Evolutionary conservation across 2,888 invertebrate genomes (phyloP).

Genomic region (Drosophila rellima): DNA sequence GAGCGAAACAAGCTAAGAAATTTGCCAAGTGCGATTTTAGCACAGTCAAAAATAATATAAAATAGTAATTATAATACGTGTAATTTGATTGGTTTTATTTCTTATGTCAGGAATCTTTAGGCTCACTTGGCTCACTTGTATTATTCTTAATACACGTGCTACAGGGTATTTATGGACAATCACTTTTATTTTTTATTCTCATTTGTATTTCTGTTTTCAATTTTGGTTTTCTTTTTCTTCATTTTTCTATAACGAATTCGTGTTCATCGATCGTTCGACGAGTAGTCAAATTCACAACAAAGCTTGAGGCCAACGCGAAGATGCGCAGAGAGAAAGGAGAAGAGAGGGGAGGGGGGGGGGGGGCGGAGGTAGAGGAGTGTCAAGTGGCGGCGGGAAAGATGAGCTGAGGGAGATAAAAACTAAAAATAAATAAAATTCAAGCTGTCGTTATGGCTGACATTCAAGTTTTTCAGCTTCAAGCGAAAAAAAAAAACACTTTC

Average conservation of each 20-base stretch:
- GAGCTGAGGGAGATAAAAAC: not conserved
- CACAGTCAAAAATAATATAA: too few species aligned
- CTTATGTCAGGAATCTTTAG: too few species aligned
- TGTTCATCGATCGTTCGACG: slow-evolving; percentile 58
- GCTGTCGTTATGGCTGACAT: slow-evolving; percentile 52
- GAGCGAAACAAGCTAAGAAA: too few species aligned
- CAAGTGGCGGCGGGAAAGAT: not conserved
- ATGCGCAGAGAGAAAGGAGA: slow-evolving; percentile 3
- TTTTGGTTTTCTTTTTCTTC: slow-evolving; percentile 4
- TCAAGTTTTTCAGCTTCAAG: slow-evolving; percentile 68
- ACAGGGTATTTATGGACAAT: slow-evolving; percentile 19
- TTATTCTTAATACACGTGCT: not conserved
- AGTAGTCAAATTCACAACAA: slow-evolving; percentile 37
- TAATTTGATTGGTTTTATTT: too few species aligned
- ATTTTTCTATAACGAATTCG: slow-evolving; percentile 35
- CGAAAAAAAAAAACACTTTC: slow-evolving; percentile 80
- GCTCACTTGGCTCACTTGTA: too few species aligned
- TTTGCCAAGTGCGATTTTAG: too few species aligned
- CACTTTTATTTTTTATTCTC: not conserved
- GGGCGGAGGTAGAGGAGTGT: not conserved
- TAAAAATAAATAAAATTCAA: slow-evolving; percentile 22
- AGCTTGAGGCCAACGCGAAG: slow-evolving; percentile 20
- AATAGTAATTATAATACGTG: too few species aligned
- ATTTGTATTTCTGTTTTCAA: not conserved
- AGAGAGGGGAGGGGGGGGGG: not conserved